phyloP scores from a whole-genome alignment of 1,140 invertebrate species.

The Scaptomyza montana region DNA sequence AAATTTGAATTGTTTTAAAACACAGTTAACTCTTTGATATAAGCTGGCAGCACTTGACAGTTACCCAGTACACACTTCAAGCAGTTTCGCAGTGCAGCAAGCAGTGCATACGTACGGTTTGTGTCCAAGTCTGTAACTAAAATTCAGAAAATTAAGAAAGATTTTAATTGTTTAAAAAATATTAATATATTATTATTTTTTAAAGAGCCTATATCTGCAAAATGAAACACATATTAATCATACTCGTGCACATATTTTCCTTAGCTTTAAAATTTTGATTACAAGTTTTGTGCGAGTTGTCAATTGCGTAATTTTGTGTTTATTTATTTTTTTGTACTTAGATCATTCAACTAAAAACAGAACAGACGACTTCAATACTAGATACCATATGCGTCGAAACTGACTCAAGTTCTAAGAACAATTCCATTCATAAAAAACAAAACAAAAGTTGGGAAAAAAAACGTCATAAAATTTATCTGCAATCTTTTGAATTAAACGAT shows the following conservation, averaged over 20 bases:
- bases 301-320: slow-evolving; percentile 12
- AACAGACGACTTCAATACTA: neutral
- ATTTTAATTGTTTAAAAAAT: no score
- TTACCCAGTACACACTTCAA: neutral
- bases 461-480: no score
- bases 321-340: neutral
- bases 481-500: no score
- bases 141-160: neutral
- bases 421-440: neutral
- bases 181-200: no score
- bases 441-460: no score
- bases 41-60: no score
- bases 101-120: neutral
- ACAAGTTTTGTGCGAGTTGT: neutral
- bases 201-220: no score
- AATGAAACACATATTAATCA: no score
- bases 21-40: no score
- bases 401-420: slow-evolving; percentile 6
- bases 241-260: neutral
- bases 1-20: no score
- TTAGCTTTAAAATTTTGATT: neutral
- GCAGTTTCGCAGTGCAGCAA: no score
- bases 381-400: neutral
- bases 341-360: slow-evolving; percentile 7
- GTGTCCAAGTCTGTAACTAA: neutral